Percentiles rank a stretch among this genome's conserved stretches.
These are phyloP conservation scores for Apodemus sylvaticus DNA, from an alignment of 2,113 vertebrate genomes.

Conservation along the genomic window DNA sequence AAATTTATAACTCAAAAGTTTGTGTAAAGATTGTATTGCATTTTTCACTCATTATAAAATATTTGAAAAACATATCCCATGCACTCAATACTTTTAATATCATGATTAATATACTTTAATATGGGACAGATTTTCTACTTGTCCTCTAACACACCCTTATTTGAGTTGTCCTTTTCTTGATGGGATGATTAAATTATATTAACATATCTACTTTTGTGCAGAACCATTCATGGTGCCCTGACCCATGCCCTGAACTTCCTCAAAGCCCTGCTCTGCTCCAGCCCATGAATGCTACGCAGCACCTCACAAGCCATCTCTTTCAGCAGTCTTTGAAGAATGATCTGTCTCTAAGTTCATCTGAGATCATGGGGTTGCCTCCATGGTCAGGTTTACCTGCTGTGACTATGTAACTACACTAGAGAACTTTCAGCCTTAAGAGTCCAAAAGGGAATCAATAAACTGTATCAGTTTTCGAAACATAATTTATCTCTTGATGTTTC, in stretches of 20 bases:
- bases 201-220: neutral
- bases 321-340: rapidly evolving
- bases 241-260: rapidly evolving
- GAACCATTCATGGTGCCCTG: too few species aligned
- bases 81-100: neutral
- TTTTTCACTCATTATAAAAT: neutral
- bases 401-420: neutral
- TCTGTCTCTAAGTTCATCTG: too few species aligned
- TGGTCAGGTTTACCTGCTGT: neutral
- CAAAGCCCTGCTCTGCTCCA: neutral
- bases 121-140: neutral
- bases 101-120: neutral
- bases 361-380: neutral
- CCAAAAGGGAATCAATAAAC: neutral
- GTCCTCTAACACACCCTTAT: neutral
- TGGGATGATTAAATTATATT: neutral
- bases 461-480: neutral
- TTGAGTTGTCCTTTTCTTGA: neutral
- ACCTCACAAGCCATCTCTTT: rapidly evolving
- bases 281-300: too few species aligned
- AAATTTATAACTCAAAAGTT: neutral
- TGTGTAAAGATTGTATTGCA: neutral
- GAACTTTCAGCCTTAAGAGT: neutral
- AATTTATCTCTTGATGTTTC: neutral
- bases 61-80: neutral